Conservation (phyloP, 2,888 invertebrate species). For the Copidosoma aretas region DNA sequence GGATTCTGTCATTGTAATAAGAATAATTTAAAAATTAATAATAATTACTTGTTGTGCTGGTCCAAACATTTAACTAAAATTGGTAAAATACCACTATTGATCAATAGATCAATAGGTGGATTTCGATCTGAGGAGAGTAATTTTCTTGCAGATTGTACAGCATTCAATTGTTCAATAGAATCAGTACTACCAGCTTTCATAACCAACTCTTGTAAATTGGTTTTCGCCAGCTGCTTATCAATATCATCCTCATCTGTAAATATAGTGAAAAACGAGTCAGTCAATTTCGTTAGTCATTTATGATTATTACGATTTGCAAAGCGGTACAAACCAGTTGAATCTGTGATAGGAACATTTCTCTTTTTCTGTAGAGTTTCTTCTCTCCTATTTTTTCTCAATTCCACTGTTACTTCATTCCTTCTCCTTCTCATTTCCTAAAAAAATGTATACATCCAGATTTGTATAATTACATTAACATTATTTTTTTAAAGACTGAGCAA, state of each 20-base stretch:
- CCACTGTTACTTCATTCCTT: slow-evolving; percentile 95
- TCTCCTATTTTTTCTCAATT: slow-evolving; percentile 96
- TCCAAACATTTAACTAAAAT: slow-evolving; percentile 90
- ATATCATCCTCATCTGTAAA: slow-evolving; percentile 77
- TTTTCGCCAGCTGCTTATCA: slow-evolving; percentile 73
- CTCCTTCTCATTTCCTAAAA: slow-evolving; percentile 94
- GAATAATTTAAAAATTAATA: slow-evolving; percentile 12
- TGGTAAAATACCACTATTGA: slow-evolving; percentile 92
- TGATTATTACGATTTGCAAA: no score
- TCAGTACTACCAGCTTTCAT: slow-evolving; percentile 83
- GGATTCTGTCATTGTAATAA: neutral
- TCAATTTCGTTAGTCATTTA: slow-evolving; percentile 7
- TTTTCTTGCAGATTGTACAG: slow-evolving; percentile 95
- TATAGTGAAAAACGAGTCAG: neutral
- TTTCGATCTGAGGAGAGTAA: slow-evolving; percentile 96
- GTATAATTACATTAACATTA: slow-evolving; percentile 2
- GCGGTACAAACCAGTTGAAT: slow-evolving; percentile 71
- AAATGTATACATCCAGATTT: slow-evolving; percentile 11
- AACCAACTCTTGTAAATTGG: slow-evolving; percentile 83
- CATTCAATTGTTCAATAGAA: slow-evolving; percentile 82
- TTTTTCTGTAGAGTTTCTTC: slow-evolving; percentile 96
- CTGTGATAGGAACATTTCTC: slow-evolving; percentile 90
- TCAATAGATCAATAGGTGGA: slow-evolving; percentile 97
- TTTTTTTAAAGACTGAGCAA: slow-evolving; percentile 15
- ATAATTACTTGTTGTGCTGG: slow-evolving; percentile 73